Conservation (phyloP, 2,113 vertebrate species). For the Amblyornis subalaris region DNA sequence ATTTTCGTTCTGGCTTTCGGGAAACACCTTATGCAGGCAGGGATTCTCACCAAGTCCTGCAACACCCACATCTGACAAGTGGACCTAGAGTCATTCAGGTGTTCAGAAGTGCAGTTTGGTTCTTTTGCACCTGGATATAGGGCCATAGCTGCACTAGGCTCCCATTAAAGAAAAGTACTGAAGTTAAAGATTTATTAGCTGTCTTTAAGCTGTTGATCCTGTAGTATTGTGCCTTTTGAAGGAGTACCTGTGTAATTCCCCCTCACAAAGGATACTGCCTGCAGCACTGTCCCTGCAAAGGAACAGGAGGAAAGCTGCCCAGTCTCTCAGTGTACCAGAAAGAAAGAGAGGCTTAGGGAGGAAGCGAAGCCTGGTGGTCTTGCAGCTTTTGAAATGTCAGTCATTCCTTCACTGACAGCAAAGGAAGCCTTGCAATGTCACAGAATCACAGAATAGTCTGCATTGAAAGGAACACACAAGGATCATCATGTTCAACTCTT, state of each 20-base stretch:
- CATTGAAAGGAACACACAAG: background rate
- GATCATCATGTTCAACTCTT: background rate
- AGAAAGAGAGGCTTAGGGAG: background rate
- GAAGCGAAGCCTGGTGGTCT: background rate
- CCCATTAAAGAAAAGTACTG: background rate
- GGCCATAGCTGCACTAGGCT: background rate
- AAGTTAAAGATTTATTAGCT: background rate
- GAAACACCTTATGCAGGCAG: background rate
- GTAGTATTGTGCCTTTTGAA: background rate
- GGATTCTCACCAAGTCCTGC: background rate
- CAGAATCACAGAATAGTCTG: background rate
- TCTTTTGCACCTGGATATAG: background rate
- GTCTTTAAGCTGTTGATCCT: background rate
- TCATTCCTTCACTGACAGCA: background rate
- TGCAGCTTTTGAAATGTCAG: background rate
- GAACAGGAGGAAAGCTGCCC: background rate
- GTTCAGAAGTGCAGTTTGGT: background rate
- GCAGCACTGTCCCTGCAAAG: background rate
- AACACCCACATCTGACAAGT: background rate
- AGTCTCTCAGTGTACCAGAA: background rate
- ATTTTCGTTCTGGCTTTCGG: background rate
- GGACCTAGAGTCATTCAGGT: background rate
- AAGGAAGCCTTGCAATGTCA: background rate
- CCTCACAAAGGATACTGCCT: background rate
- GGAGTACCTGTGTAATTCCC: background rate